Base-by-base conservation (phyloP, 2,888 invertebrate genomes). In the Pristionchus fissidentatus region DNA sequence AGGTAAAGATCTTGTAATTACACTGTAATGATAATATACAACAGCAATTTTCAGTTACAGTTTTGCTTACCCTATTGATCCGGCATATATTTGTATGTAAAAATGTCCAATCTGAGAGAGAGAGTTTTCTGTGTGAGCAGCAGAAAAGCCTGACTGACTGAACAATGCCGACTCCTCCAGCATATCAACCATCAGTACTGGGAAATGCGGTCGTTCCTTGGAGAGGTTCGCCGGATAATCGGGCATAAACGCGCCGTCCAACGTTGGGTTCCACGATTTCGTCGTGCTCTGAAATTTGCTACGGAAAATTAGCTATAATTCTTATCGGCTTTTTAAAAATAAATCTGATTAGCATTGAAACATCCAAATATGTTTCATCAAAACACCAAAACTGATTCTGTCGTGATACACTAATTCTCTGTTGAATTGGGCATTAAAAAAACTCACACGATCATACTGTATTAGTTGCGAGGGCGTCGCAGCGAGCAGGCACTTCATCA, bases 171-270 rank as follows among this genome's bases (percentile, higher is more conserved):
- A 38, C 10, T 79, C 79, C 26, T 79, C 79, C 15, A 57, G 52
- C 79, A 57, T 57, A n/a, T 79, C 79, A 5, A 55, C 79, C 7
- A 79, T 22, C n/a, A 79, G n/a, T 10, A n/a, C 26, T 38, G 79
- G 57, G 38, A 38, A 55, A 1, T 38, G 13, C 2, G 79, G 38
- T 10, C 55, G 52, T 3, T 7, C 15, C 13, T 38, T 57, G 38
- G 41, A 55, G 38, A 79, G 26, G 1, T 10, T 41, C 26, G 19
- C 38, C 38, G 79, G 79, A 57, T 57, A 38, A 41, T 57, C 79
- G 4, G 79, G 79, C n/a, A 79, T 38, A 13, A 79, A 38, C 7
- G 79, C 79, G 0, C 79, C 79, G 19, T 79, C 79, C 19, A 79
- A 29, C 0, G 38, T 35, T 0, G 35, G 38, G 29, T 32, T 57